Evolutionary conservation across 2,113 vertebrate genomes (phyloP).

Genomic region (Cariama cristata): DNA sequence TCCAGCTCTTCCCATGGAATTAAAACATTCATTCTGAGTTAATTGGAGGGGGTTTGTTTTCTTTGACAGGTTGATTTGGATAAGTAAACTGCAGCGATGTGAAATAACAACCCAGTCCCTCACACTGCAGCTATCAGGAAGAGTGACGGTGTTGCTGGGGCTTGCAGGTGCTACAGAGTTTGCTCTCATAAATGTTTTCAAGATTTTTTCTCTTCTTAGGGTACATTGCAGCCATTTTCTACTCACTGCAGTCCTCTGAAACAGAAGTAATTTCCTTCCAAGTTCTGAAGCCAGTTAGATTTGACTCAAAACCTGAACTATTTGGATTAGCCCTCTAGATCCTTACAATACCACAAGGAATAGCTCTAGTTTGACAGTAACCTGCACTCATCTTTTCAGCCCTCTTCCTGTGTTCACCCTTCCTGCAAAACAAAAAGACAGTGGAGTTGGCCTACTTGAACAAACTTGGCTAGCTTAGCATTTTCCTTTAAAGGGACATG

Average conservation of each 20-base stretch:
- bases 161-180: neutral
- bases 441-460: neutral
- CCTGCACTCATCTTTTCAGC: neutral
- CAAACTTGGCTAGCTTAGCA: neutral
- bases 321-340: neutral
- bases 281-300: neutral
- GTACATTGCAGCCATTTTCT: neutral
- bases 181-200: neutral
- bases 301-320: neutral
- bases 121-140: neutral
- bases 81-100: neutral
- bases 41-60: neutral
- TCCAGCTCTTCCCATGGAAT: neutral
- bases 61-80: neutral
- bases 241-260: neutral
- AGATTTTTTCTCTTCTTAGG: neutral
- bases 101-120: neutral
- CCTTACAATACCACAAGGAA: neutral
- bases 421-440: neutral
- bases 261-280: neutral
- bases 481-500: neutral
- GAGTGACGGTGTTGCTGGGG: neutral
- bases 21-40: neutral
- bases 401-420: neutral
- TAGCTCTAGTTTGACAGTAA: neutral